Evolutionary conservation across 2,113 vertebrate genomes (phyloP), one percentile per base, ranked within the genome.

Genomic region (Rafetus swinhoei): DNA sequence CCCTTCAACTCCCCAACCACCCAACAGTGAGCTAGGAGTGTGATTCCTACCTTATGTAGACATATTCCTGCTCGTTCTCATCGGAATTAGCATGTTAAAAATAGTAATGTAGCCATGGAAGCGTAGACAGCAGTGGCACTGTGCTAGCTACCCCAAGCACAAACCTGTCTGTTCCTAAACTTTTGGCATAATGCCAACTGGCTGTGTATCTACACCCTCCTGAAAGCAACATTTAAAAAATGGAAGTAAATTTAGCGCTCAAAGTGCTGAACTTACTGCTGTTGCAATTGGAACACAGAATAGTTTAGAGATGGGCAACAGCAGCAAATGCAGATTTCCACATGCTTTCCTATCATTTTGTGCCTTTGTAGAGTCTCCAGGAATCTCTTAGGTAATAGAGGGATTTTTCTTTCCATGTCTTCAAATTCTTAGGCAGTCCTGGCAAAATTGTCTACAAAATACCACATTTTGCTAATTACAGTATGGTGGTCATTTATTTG

Each of bases 181-280:
- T 88, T 96, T 59, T 97, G 95, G 94, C 94, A 35, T 84, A 11
- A 79, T 92, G 94, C 93, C 96, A 92, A 91, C 90, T 93, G 92
- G 82, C 92, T 96, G 82, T 86, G 94, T 96, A 96, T 93, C 96
- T 95, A 95, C 94, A 96, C 86, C 82, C 55, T 27, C 25, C 59
- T 27, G 59, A 27, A 60, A 60, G 59, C 12, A 60, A 27, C 59
- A 60, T 60, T 59, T 60, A 6, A 60, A 60, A 60, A 60, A 93
- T 95, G 89, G 96, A 95, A 94, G 93, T 85, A 95, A 95, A 96
- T 96, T 96, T 97, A 97, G 94, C 95, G 91, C 80, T 90, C 90
- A 95, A 96, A 94, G 89, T 93, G 94, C 92, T 93, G 94, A 90
- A 95, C 95, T 95, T 95, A 90, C 93, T 92, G 93, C 94, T 96